Evolutionary conservation across 2,888 invertebrate genomes (phyloP), one percentile per base, ranked within the genome.

Genomic region (Nomada flava): DNA sequence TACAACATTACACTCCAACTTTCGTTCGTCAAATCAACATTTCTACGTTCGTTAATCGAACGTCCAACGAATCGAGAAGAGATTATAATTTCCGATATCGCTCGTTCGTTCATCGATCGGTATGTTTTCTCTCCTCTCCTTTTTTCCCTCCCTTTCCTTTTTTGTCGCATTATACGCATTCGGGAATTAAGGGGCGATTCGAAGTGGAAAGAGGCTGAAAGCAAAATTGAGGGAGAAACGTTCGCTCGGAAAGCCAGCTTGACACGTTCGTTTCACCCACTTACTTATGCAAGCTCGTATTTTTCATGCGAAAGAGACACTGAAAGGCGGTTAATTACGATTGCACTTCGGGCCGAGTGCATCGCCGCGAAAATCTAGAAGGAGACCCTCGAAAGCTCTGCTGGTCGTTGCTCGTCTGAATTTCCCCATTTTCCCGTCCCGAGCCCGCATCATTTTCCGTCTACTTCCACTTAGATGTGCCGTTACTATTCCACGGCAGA

Each of bases 311-410:
- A 85, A 77, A 85, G 80, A 78, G 74, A 86, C 79, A 79, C 81
- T 87, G 86, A 86, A 88, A 88, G 89, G 87, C 84, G 83, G 87
- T 86, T 88, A 89, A 89, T 90, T 90, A 87, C 84, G 86, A 89
- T 89, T 86, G 85, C 89, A 86, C 86, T 87, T 79, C 80, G 83
- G 85, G 85, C 72, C 72, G 72, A 83, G 84, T 72, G 79, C 82
- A 85, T 82, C 82, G 36, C 85, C 52, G 80, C 76, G 69, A 86
- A 89, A 88, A 83, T 72, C 76, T 74, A 76, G 69, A 76, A 79
- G 79, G 80, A 73, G 77, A 36, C 77, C 60, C 77, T 82, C 57
- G 63, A 83, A 77, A 77, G 52, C 72, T 67, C 68, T 74, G 81
- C 76, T 36, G 81, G 78, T 82, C 84, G 85, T 84, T 84, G 84